A percentile compares a stretch with the other conserved stretches of the same genome.
Conservation (phyloP, 2,888 invertebrate species). For the Xanthorhoe designata region DNA sequence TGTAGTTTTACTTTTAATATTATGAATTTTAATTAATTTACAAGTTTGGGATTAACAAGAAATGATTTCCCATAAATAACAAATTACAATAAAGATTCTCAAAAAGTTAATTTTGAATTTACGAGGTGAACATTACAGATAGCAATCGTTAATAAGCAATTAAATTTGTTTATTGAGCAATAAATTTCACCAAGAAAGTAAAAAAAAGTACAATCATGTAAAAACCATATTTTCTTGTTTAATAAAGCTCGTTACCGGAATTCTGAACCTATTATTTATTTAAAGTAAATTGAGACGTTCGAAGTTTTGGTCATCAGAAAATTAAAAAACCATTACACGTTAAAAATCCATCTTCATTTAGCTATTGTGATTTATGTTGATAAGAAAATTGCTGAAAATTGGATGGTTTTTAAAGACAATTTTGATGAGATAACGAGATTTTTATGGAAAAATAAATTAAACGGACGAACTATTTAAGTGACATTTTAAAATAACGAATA, state of each 20-base stretch:
- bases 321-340: constrained; percentile 37
- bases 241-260: constrained; percentile 31
- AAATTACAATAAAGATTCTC: constrained; percentile 28
- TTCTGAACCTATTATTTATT: constrained; percentile 36
- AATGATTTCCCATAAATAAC: constrained; percentile 26
- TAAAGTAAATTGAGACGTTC: constrained; percentile 41
- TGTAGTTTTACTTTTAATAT: constrained; percentile 6
- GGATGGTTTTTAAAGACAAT: constrained; percentile 14
- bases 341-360: constrained; percentile 37
- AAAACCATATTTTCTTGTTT: constrained; percentile 30
- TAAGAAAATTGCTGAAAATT: constrained; percentile 29
- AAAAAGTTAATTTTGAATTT: constrained; percentile 29
- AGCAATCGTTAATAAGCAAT: constrained; percentile 68
- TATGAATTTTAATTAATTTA: constrained; percentile 13
- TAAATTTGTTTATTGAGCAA: constrained; percentile 53
- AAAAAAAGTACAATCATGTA: constrained; percentile 22
- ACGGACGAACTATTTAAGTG: background rate
- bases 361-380: constrained; percentile 41
- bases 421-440: constrained; percentile 3
- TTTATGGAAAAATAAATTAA: constrained; percentile 21
- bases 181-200: constrained; percentile 38
- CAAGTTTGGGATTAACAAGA: constrained; percentile 4
- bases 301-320: constrained; percentile 36
- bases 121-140: constrained; percentile 65
- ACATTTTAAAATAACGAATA: background rate